Conservation (phyloP, 2,797 vertebrate genomes). For the Rhinophrynus dorsalis region DNA sequence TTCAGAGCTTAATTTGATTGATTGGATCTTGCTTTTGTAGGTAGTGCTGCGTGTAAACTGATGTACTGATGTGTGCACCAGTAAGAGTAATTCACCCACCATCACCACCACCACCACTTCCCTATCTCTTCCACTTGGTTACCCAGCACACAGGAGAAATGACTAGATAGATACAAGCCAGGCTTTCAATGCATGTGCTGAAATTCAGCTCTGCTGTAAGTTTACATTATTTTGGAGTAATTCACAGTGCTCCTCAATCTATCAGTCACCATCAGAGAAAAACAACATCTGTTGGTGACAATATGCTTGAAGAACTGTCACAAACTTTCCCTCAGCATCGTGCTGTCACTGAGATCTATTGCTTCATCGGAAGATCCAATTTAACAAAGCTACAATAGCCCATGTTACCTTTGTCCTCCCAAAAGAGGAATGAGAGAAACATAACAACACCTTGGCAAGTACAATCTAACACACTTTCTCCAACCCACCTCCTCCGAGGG, state of each 20-base stretch:
- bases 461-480: background rate
- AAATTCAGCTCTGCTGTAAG: no score
- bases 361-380: background rate
- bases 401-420: background rate
- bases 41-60: no score
- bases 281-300: slow-evolving; percentile 8
- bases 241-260: slow-evolving; percentile 30
- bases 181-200: no score
- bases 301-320: background rate
- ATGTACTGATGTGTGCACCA: no score
- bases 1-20: no score
- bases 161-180: no score
- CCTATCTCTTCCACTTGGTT: no score
- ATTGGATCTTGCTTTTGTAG: no score
- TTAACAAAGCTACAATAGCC: background rate
- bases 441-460: slow-evolving; percentile 3
- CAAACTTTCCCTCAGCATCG: background rate
- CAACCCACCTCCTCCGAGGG: slow-evolving; percentile 4
- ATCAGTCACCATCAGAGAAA: background rate
- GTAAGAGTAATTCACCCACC: no score
- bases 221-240: slow-evolving; percentile 44
- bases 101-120: no score
- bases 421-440: background rate
- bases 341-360: slow-evolving; percentile 2
- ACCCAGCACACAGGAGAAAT: no score